Base-by-base conservation (phyloP, 2,888 invertebrate genomes). In the Aspidiotus destructor region DNA sequence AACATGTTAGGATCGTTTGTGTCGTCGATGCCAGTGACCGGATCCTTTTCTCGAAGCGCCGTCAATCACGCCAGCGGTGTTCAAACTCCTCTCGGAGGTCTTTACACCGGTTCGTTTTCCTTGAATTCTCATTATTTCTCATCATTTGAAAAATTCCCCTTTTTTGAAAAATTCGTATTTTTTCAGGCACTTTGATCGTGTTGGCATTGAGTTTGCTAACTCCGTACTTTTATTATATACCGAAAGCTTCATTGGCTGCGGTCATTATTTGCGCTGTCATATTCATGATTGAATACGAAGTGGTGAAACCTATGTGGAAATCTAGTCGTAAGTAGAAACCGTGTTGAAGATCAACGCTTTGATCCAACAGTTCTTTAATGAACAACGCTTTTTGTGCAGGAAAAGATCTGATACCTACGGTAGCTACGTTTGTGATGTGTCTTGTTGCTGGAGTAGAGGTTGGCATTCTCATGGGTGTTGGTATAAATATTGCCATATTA, bases 1-100 rank as follows among this genome's bases (percentile, higher is more conserved):
- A 95, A 94, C 76, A 83, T 94, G 57, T 78, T 90, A 54, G 94
- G 94, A 0, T 88, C 92, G 0, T 92, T 94, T 75, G 88, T 91
- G 62, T 87, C 86, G 3, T 90, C 94, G 0, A 92, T 94, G 85
- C 94, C 95, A 0, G 88, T 94, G 13, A 89, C 91, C 5, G 94
- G 91, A 7, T 91, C 91, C 0, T 92, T 92, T 78, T 90, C 91
- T 0, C 82, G 92, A 69, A 89, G 92, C 71, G 95, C 95, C 28
- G 93, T 96, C 0, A 95, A 95, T 80, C 91, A 94, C 75, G 92
- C 92, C n/a, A 92, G 92, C 75, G 94, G 94, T 0, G 94, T 94
- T 0, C 85, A 86, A 72, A 94, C 94, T 0, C 92, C 93, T 13
- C 83, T 92, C 72, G 91, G 93, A 44, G 93, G 92, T 69, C 76